These are phyloP conservation scores for Patagioenas fasciata DNA, from an alignment of 2,113 vertebrate genomes.

Conservation along the genomic window DNA sequence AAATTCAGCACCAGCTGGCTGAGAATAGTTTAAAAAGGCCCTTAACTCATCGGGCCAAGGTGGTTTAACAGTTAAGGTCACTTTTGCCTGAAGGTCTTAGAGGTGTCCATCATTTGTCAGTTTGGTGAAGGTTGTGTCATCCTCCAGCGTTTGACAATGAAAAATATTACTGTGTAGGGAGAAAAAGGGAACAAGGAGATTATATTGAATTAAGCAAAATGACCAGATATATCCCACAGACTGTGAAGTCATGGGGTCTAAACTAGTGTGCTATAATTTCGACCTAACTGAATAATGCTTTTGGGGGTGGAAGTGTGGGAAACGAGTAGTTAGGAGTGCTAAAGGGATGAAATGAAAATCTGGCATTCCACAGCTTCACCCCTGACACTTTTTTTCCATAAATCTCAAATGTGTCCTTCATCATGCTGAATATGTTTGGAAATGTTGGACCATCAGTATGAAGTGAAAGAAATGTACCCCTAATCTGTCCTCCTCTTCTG, in stretches of 20 bases:
- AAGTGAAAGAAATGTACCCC: neutral
- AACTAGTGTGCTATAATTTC: neutral
- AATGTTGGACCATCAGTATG: too few species aligned
- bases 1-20: neutral
- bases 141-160: neutral
- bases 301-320: neutral
- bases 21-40: neutral
- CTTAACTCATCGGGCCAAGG: neutral
- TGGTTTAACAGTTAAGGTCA: neutral
- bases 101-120: neutral
- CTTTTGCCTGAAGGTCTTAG: neutral
- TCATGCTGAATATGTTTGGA: fast-evolving
- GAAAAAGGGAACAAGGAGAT: neutral
- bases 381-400: neutral
- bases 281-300: neutral
- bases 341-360: neutral
- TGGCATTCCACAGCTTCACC: neutral
- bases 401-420: neutral
- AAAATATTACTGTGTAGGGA: neutral
- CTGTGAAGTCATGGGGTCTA: neutral
- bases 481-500: neutral
- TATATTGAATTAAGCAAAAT: neutral
- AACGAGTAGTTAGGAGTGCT: neutral
- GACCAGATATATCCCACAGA: neutral
- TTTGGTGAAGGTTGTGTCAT: neutral